phyloP scores from a whole-genome alignment of 2,797 vertebrate species.

The Picus viridis region DNA sequence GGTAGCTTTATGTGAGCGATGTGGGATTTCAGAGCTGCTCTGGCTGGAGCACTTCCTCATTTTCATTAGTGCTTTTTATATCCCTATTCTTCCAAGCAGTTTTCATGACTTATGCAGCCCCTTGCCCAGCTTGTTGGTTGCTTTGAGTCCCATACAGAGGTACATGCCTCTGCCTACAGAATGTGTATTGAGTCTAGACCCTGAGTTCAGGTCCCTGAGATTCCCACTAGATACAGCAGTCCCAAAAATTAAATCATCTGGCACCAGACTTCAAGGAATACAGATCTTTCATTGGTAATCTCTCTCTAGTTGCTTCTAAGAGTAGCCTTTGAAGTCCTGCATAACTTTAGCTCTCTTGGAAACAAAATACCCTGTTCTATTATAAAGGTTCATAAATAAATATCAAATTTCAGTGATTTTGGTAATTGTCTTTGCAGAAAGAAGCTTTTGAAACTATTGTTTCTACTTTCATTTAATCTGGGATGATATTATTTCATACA shows the following conservation, averaged over 20 bases:
- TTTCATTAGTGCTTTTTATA: background rate
- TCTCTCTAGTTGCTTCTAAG: background rate
- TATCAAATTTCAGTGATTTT: background rate
- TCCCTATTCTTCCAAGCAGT: background rate
- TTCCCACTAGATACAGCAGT: fast-evolving
- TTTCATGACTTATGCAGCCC: background rate
- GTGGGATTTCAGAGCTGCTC: background rate
- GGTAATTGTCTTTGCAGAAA: background rate
- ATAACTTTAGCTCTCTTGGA: background rate
- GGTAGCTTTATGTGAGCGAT: background rate
- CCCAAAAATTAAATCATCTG: background rate
- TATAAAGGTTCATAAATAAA: background rate
- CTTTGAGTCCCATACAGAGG: background rate
- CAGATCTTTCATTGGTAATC: background rate
- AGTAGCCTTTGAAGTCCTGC: background rate
- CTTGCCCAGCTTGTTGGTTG: background rate
- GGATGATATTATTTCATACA: background rate
- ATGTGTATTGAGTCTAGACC: fast-evolving
- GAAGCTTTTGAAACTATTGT: background rate
- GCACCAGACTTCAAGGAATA: background rate
- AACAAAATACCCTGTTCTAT: background rate
- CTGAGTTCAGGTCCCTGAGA: background rate
- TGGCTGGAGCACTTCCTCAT: background rate
- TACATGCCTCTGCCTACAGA: background rate
- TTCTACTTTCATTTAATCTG: background rate